Evolutionary conservation across 2,888 invertebrate genomes (phyloP), one percentile per base, ranked within the genome.

Genomic region (Folsomia manolachei): DNA sequence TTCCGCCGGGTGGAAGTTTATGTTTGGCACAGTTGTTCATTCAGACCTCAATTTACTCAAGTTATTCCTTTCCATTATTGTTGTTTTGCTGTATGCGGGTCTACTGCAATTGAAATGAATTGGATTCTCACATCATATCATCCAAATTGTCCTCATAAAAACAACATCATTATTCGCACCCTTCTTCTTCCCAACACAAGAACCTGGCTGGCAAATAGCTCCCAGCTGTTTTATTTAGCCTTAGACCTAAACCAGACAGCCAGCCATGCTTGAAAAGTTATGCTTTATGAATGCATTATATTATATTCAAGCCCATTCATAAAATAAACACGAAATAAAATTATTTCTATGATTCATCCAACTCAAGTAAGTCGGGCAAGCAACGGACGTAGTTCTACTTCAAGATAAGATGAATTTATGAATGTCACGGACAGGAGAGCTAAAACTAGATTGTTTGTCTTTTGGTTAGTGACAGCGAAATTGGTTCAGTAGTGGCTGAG

Each of bases 71-170:
- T 4, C 14, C 39, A 4, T 39, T 39, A 14, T 39, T 39, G 39
- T 39, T 39, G 39, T 39, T 60, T 4, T 21, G 4, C 60, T 60
- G 23, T 21, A 7, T 7, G 56, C 19, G 4, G 56, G 56, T 39
- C 60, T 60, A 9, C 65, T 66, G 65, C 51, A 66, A 39, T 66
- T 66, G 65, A 66, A 66, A 66, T 66, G 65, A 66, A 66, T 66
- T 66, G 51, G 65, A 52, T 66, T 19, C 64, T 52, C 23, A 66
- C 23, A 66, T 66, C 11, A 64, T 27, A 39, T 66, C 52, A 66
- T 66, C n/a, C 23, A 66, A 66, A 66, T 66, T 39, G 52, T 66
- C 52, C 23, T 52, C 65, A 52, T 66, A 66, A 66, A 66, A 66
- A 66, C 64, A 64, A 64, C 65, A 66, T 63, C 63, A 63, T 63